These are phyloP conservation scores for Holocentrus rufus DNA, from an alignment of 2,797 vertebrate genomes.

Conservation along the genomic window DNA sequence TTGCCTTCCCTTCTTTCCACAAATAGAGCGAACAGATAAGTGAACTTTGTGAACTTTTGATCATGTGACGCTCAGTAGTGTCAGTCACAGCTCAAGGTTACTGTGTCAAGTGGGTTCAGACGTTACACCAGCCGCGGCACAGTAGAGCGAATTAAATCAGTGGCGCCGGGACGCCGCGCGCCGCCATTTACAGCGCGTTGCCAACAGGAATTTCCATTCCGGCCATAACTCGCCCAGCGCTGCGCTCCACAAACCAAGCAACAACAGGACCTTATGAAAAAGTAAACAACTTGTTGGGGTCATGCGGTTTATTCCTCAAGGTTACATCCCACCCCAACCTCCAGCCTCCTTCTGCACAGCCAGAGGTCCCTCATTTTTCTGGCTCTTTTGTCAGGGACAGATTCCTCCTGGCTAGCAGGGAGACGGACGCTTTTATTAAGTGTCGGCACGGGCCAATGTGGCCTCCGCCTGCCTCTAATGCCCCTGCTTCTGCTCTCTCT, in stretches of 20 bases:
- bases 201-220: constrained; percentile 44
- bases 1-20: background rate
- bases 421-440: constrained; percentile 88
- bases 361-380: constrained; percentile 85
- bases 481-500: constrained; percentile 69
- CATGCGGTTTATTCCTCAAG: constrained; percentile 73
- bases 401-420: constrained; percentile 85
- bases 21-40: constrained; percentile 9
- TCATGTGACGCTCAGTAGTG: constrained; percentile 23
- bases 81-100: constrained; percentile 47
- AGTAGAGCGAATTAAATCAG: constrained; percentile 37
- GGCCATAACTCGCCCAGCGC: constrained; percentile 14
- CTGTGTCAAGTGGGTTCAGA: constrained; percentile 18
- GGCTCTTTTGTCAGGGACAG: constrained; percentile 82
- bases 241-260: constrained; percentile 35
- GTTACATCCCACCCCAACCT: constrained; percentile 77
- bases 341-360: constrained; percentile 59
- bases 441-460: constrained; percentile 82
- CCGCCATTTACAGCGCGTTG: constrained; percentile 32
- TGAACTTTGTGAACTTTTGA: constrained; percentile 35
- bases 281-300: constrained; percentile 54
- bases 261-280: constrained; percentile 43
- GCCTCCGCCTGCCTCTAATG: constrained; percentile 82
- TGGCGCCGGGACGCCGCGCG: constrained; percentile 24
- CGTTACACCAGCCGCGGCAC: constrained; percentile 26